Evolutionary conservation across 2,797 vertebrate species (phyloP).

Genomic region (Chaenodraco wilsoni): DNA sequence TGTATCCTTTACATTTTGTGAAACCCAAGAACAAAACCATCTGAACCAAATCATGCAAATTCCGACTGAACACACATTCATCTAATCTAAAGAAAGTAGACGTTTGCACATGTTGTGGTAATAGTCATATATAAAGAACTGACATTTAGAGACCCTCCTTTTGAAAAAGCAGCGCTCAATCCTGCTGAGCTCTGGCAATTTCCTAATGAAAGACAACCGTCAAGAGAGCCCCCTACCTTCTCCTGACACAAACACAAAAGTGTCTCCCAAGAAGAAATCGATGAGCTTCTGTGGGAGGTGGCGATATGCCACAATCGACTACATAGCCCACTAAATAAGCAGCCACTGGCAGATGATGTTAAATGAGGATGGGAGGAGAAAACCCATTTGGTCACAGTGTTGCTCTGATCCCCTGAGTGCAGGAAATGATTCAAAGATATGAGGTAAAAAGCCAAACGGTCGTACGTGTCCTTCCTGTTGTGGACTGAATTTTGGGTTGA

Average conservation of each 20-base stretch:
- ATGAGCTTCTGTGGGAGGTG: constrained; percentile 63
- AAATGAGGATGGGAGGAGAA: constrained; percentile 39
- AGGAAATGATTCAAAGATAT: constrained; percentile 34
- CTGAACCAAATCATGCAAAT: constrained; percentile 48
- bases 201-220: constrained; percentile 50
- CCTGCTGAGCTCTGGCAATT: constrained; percentile 35
- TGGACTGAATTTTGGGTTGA: background rate
- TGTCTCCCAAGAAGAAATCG: constrained; percentile 58
- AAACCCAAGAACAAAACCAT: constrained; percentile 24
- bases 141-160: constrained; percentile 22
- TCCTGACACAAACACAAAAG: constrained; percentile 20
- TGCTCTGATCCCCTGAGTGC: constrained; percentile 13
- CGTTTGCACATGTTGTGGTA: background rate
- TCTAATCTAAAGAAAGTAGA: constrained; percentile 8
- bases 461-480: background rate
- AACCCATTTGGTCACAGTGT: constrained; percentile 25
- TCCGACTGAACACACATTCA: constrained; percentile 45
- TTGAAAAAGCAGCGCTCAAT: background rate
- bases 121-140: background rate
- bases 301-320: constrained; percentile 56
- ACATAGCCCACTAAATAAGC: constrained; percentile 55
- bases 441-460: constrained; percentile 26
- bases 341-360: constrained; percentile 49
- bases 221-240: background rate
- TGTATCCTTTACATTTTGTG: background rate